Evolutionary conservation across 2,888 invertebrate species (phyloP).

Genomic region (Athrips mouffetella): DNA sequence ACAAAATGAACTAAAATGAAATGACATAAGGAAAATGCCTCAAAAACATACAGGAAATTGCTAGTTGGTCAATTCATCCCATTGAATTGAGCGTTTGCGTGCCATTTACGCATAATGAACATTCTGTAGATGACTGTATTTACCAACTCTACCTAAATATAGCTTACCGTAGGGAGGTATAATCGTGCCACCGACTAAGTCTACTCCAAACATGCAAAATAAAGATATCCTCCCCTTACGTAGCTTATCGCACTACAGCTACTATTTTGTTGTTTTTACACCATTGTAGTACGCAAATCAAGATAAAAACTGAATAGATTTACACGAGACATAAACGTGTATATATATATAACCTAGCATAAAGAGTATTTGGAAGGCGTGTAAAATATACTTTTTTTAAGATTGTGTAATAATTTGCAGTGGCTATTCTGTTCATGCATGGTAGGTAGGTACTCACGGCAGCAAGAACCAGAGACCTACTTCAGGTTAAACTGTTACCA

Average conservation of each 20-base stretch:
- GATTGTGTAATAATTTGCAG: too few relatives aligned
- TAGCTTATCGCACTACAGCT: conserved; percentile 27
- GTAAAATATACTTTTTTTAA: too few relatives aligned
- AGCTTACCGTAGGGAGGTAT: background rate
- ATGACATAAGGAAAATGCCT: background rate
- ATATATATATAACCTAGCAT: too few relatives aligned
- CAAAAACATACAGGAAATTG: background rate
- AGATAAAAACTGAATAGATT: conserved; percentile 7
- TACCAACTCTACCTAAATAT: background rate
- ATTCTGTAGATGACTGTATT: background rate
- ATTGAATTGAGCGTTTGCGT: conserved; percentile 5
- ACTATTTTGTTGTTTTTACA: conserved; percentile 28
- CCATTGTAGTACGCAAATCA: conserved; percentile 13
- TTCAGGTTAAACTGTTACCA: too few relatives aligned
- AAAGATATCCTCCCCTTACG: conserved; percentile 27
- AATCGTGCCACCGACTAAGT: conserved; percentile 31
- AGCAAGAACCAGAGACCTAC: too few relatives aligned
- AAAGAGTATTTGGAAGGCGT: too few relatives aligned
- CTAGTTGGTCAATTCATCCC: background rate
- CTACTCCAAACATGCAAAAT: conserved; percentile 28
- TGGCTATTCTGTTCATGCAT: too few relatives aligned
- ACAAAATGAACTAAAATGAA: background rate
- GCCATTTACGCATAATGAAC: background rate
- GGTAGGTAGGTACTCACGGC: too few relatives aligned
- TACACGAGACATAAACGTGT: conserved; percentile 3